Base-by-base conservation (phyloP, 2,113 vertebrate genomes). In the Promerops cafer region DNA sequence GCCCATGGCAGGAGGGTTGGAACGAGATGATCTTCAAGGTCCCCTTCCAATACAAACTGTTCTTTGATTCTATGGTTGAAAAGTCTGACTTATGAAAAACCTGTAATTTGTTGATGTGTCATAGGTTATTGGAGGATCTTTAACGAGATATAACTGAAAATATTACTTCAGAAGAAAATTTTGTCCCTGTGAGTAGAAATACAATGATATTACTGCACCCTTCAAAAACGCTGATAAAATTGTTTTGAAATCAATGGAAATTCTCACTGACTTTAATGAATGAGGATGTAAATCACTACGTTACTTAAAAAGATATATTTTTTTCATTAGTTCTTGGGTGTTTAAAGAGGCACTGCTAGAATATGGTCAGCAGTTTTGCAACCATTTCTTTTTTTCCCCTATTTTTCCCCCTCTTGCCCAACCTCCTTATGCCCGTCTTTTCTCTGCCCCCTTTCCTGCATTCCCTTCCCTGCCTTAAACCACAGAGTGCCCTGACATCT, bases 391-490 rank as follows among this genome's bases (percentile, higher is more conserved):
- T 40, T 78, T 63, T 22, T 16, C 4, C 4, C 13, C 7, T 10
- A 5, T 15, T 54, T 83, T 45, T 3, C 3, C 7, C 9, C 16
- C 8, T 56, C 35, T 37, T 54, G 4, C 4, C 13, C 13, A 2
- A 2, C 7, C 8, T 11, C 10, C 19, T 60, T 28, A 53, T 0
- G 1, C 10, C 4, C 2, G 21, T 35, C 4, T 45, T 45, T 28
- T n/a, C 22, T 53, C 69, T 18, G 2, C 12, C 17, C 10, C 35
- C 8, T 69, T 54, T n/a, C 30, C 14, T 54, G 26, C 17, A 45
- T 21, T 5, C 4, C 5, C 42, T 63, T 54, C 35, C 17, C 40
- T 33, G 15, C 18, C 26, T 54, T 52, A 31, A 40, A 45, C 18
- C 15, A 33, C 10, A 61, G 18, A 7, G 21, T 40, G 4, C 17